These are phyloP conservation scores for Pteronura brasiliensis DNA, from an alignment of 2,113 vertebrate species.

Conservation along the genomic window DNA sequence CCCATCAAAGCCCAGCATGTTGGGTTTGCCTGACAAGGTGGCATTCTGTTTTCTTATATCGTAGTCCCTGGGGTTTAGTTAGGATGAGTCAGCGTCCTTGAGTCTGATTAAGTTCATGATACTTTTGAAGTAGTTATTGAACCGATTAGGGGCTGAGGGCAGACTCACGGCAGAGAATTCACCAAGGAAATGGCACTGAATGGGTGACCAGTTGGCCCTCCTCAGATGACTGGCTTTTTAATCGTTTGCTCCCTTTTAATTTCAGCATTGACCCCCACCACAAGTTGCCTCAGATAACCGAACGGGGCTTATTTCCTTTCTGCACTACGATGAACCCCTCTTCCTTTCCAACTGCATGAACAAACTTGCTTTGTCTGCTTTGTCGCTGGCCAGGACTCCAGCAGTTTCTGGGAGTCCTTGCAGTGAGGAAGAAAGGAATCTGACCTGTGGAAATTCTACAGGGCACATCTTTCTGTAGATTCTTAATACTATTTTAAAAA, in stretches of 20 bases:
- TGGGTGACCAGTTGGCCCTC: not conserved
- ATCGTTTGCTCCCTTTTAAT: not conserved
- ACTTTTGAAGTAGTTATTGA: not conserved
- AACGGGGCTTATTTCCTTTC: not conserved
- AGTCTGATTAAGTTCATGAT: not conserved
- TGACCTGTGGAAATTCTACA: not conserved
- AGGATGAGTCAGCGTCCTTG: not conserved
- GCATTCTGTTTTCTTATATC: not conserved
- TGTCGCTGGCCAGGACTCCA: not conserved
- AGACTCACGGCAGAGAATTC: not conserved
- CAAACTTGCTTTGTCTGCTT: not conserved
- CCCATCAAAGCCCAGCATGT: not conserved
- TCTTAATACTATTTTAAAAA: not conserved
- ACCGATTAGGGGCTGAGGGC: not conserved
- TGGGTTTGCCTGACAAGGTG: not conserved
- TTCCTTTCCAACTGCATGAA: not conserved
- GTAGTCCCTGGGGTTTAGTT: not conserved
- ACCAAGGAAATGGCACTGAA: not conserved
- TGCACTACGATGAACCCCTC: not conserved
- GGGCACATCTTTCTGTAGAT: not conserved
- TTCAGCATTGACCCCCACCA: not conserved
- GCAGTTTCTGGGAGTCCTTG: not conserved
- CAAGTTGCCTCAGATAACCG: not conserved
- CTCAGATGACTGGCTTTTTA: not conserved
- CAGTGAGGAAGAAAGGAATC: not conserved